Percentiles rank a stretch among this genome's conserved stretches.
phyloP scores from a whole-genome alignment of 2,888 invertebrate genomes.

The Agapostemon virescens region DNA sequence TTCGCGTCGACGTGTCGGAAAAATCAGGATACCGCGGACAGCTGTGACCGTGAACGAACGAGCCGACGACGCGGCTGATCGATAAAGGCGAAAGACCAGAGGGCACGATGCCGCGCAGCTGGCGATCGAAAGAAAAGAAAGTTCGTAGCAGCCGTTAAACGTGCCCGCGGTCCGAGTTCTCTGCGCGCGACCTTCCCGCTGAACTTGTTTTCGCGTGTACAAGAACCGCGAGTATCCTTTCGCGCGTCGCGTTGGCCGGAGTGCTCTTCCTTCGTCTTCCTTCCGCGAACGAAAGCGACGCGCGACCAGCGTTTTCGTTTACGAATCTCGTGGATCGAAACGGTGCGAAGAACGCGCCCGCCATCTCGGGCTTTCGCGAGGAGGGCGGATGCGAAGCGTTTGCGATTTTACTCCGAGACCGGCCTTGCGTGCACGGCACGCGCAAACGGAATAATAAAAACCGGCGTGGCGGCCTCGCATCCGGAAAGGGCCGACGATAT shows the following conservation, averaged over 20 bases:
- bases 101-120: slow-evolving; percentile 58
- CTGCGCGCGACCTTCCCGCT: slow-evolving; percentile 52
- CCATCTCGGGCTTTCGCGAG: slow-evolving; percentile 36
- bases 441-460: slow-evolving; percentile 53
- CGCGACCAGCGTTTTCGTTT: not conserved
- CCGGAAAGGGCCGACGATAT: slow-evolving; percentile 59
- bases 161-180: slow-evolving; percentile 31
- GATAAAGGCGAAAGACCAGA: slow-evolving; percentile 56
- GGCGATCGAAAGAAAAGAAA: slow-evolving; percentile 62
- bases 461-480: slow-evolving; percentile 35
- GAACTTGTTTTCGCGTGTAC: slow-evolving; percentile 45
- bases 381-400: slow-evolving; percentile 37
- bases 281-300: not conserved
- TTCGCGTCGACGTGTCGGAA: slow-evolving; percentile 23
- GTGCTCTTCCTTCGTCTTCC: no score
- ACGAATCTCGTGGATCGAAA: not conserved
- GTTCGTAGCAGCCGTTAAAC: slow-evolving; percentile 43
- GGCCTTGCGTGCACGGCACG: slow-evolving; percentile 23
- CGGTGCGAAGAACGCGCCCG: not conserved
- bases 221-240: not conserved
- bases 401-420: slow-evolving; percentile 31
- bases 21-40: slow-evolving; percentile 53
- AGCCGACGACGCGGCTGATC: slow-evolving; percentile 56
- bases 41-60: slow-evolving; percentile 57
- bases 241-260: no score